Percentiles rank a stretch among this genome's conserved stretches.
These are phyloP conservation scores for Microctenopoma steveboyesi DNA, from an alignment of 2,797 vertebrate genomes.

Conservation along the genomic window DNA sequence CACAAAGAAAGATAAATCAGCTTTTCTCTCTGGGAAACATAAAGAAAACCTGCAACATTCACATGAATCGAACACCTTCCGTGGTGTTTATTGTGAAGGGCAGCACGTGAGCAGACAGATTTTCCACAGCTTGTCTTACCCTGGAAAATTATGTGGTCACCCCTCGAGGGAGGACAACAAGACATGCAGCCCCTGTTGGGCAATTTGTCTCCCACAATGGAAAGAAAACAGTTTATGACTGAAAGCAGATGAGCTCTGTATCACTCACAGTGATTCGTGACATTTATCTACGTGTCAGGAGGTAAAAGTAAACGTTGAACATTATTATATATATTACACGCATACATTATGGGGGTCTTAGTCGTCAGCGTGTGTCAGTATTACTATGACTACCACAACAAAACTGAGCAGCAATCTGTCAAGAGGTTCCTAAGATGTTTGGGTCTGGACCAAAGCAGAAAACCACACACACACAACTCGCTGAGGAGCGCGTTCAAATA, in stretches of 20 bases:
- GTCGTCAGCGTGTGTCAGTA: too few species aligned
- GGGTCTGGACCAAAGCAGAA: too few species aligned
- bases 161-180: conserved; percentile 20
- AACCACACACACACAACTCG: background rate
- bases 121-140: conserved; percentile 42
- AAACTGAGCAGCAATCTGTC: background rate
- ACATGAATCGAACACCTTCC: too few species aligned
- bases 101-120: conserved; percentile 16
- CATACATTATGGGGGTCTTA: too few species aligned
- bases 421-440: background rate
- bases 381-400: too few species aligned
- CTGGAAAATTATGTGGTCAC: conserved; percentile 16
- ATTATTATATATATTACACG: too few species aligned
- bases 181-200: conserved; percentile 2
- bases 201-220: background rate
- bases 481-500: too few species aligned
- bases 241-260: conserved; percentile 20
- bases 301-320: too few species aligned
- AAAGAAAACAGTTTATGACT: background rate
- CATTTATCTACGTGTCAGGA: too few species aligned
- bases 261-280: background rate
- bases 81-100: background rate
- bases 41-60: too few species aligned
- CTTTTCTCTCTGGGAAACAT: too few species aligned
- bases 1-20: too few species aligned